Evolutionary conservation across 2,797 vertebrate species (phyloP).

Genomic region (Gadopsis bispinosus): DNA sequence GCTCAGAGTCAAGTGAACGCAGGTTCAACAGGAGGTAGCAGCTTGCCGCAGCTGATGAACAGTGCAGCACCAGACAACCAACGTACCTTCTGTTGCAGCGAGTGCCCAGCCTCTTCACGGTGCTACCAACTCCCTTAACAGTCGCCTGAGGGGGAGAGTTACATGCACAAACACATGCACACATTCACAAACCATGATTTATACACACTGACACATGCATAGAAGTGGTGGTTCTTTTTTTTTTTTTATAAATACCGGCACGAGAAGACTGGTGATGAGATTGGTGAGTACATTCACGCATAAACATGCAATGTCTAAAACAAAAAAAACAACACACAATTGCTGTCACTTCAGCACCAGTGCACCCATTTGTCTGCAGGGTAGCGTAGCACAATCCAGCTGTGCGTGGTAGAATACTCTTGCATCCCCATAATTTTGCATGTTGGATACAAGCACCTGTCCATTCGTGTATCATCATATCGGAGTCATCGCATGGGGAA

Average conservation of each 20-base stretch:
- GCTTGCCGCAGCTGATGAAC: conserved; percentile 55
- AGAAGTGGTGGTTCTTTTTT: background rate
- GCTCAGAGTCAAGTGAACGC: conserved; percentile 21
- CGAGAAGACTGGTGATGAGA: background rate
- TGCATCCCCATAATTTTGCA: conserved; percentile 46
- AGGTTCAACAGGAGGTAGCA: conserved; percentile 54
- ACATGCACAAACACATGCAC: background rate
- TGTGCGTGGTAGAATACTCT: conserved; percentile 45
- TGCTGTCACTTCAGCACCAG: conserved; percentile 51
- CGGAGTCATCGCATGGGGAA: conserved; percentile 20
- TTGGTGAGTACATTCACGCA: background rate
- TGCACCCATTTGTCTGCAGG: conserved; percentile 57
- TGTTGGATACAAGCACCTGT: conserved; percentile 54
- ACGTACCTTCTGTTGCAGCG: conserved; percentile 53
- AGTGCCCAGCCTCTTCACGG: conserved; percentile 19
- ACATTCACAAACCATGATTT: conserved; percentile 3
- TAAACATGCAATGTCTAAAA: background rate
- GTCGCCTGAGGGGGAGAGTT: conserved; percentile 2
- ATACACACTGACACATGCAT: background rate
- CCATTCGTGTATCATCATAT: conserved; percentile 53
- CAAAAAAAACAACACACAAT: conserved; percentile 24
- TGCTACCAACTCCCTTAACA: conserved; percentile 31
- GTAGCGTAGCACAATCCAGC: conserved; percentile 35
- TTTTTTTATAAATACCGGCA: background rate
- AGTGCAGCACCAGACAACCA: conserved; percentile 37